A percentile compares a stretch with the other conserved stretches of the same genome.
Conservation (phyloP, 2,113 vertebrate genomes). For the Oreochromis tanganicae region DNA sequence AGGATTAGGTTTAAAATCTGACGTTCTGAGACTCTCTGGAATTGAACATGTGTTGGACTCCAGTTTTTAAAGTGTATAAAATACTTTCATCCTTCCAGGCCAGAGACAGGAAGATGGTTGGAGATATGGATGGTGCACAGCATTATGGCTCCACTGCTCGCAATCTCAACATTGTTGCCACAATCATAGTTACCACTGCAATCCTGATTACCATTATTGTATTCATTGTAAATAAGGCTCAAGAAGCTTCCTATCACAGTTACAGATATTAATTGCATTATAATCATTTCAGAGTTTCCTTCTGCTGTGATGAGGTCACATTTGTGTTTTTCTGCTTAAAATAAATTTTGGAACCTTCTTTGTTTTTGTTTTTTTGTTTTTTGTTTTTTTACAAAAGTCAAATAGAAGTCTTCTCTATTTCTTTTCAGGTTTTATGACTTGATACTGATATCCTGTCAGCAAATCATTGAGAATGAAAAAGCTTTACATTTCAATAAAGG, state of each 20-base stretch:
- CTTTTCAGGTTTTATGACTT: background rate
- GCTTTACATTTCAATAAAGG: background rate
- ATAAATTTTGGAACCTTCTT: background rate
- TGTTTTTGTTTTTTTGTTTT: too few relatives aligned
- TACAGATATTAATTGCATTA: background rate
- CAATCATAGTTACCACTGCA: rapidly evolving
- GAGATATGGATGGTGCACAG: constrained; percentile 26
- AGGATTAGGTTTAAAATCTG: background rate
- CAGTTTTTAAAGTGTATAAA: background rate
- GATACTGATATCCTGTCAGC: background rate
- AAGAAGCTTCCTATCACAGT: rapidly evolving
- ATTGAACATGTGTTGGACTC: background rate
- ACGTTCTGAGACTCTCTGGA: background rate
- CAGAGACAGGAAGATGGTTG: constrained; percentile 48
- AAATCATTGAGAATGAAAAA: background rate
- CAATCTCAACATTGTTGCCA: constrained; percentile 19
- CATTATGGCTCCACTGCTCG: constrained; percentile 17
- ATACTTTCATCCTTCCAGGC: constrained; percentile 23
- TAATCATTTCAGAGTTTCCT: background rate
- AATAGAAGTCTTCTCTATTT: background rate
- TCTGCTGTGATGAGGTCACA: background rate
- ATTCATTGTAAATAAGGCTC: background rate
- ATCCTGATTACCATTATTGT: rapidly evolving
- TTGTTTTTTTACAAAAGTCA: background rate
- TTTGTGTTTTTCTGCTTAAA: background rate